Percentiles rank a stretch among this genome's conserved stretches.
phyloP scores from a whole-genome alignment of 2,888 invertebrate genomes.

The Melinaea marsaeus region DNA sequence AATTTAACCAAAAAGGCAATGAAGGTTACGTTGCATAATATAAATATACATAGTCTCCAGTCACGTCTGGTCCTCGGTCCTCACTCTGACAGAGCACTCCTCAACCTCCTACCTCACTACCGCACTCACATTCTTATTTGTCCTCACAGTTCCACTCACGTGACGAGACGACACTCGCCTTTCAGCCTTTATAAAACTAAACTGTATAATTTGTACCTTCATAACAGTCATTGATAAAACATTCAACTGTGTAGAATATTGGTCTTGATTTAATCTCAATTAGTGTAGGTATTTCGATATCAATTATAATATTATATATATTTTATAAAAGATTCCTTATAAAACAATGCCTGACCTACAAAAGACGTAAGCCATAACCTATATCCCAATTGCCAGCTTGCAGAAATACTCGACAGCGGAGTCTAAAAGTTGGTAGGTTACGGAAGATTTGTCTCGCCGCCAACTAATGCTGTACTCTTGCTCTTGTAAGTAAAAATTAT shows the following conservation, averaged over 20 bases:
- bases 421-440: conserved; percentile 73
- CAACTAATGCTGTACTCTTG: conserved; percentile 66
- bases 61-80: conserved; percentile 56
- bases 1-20: no score
- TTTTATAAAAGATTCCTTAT: background rate
- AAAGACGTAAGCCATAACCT: background rate
- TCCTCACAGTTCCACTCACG: conserved; percentile 48
- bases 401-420: conserved; percentile 26
- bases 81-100: conserved; percentile 70
- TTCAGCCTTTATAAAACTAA: conserved; percentile 15
- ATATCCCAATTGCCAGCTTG: background rate
- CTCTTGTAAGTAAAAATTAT: conserved; percentile 78
- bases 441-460: conserved; percentile 74
- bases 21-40: no score
- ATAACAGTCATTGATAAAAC: background rate
- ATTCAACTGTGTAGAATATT: background rate
- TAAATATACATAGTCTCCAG: conserved; percentile 23
- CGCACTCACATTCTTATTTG: conserved; percentile 57
- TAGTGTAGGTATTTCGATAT: background rate
- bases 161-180: conserved; percentile 51
- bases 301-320: background rate
- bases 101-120: conserved; percentile 49
- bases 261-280: no score
- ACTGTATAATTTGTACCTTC: conserved; percentile 1
- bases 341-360: background rate